These are phyloP conservation scores for Carassius gibelio DNA, from an alignment of 2,113 vertebrate genomes.

Conservation along the genomic window DNA sequence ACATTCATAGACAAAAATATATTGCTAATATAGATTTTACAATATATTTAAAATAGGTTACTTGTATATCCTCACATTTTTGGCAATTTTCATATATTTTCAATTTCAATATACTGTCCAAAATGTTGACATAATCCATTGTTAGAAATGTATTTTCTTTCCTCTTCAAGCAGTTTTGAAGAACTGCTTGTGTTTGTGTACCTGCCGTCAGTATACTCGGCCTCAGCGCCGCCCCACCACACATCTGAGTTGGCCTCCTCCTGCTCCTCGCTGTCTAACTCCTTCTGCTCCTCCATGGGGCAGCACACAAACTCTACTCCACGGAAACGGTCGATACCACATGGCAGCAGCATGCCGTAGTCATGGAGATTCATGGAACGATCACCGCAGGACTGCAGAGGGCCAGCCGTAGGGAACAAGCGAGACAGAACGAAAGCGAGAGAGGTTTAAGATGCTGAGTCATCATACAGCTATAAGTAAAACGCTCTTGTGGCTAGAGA, in stretches of 20 bases:
- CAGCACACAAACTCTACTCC: constrained; percentile 98
- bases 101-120: too few species aligned
- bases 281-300: constrained; percentile 81
- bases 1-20: too few species aligned
- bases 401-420: neutral
- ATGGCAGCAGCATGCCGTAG: constrained; percentile 96
- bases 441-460: constrained; percentile 35
- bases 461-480: constrained; percentile 36
- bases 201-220: constrained; percentile 89
- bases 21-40: too few species aligned
- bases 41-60: too few species aligned
- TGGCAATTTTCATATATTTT: too few species aligned
- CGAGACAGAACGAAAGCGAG: neutral
- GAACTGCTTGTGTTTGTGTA: constrained; percentile 24
- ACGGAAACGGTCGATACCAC: constrained; percentile 92
- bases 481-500: constrained; percentile 1
- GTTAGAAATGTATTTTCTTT: too few species aligned
- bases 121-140: too few species aligned
- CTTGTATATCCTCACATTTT: too few species aligned
- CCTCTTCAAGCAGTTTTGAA: neutral
- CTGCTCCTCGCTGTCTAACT: constrained; percentile 81
- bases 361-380: constrained; percentile 94
- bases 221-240: constrained; percentile 95
- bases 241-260: constrained; percentile 94
- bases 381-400: constrained; percentile 87